phyloP scores from a whole-genome alignment of 2,888 invertebrate species.

The Podabrus alpinus region DNA sequence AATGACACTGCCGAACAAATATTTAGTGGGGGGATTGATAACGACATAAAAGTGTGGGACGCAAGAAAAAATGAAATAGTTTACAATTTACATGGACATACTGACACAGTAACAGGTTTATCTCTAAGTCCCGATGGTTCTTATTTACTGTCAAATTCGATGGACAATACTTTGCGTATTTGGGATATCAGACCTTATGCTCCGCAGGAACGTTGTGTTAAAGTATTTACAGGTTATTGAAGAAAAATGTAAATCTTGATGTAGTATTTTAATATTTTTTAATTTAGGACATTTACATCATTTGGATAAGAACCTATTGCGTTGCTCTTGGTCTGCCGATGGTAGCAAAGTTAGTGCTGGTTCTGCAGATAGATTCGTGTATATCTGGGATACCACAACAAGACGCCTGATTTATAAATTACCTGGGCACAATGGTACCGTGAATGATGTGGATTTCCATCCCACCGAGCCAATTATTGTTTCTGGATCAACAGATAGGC shows the following conservation, averaged over 20 bases:
- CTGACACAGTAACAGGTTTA: slow-evolving; percentile 92
- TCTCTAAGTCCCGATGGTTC: slow-evolving; percentile 83
- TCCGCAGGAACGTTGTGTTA: slow-evolving; percentile 89
- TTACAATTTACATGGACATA: slow-evolving; percentile 88
- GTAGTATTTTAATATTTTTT: not conserved
- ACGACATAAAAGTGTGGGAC: slow-evolving; percentile 98
- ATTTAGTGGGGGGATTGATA: slow-evolving; percentile 94
- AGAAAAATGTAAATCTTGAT: not conserved
- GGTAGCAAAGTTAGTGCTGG: slow-evolving; percentile 90
- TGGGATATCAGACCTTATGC: slow-evolving; percentile 98
- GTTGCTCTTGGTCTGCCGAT: slow-evolving; percentile 93
- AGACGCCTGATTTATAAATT: slow-evolving; percentile 92
- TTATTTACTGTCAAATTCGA: slow-evolving; percentile 91
- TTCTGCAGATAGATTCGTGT: slow-evolving; percentile 93
- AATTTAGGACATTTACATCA: slow-evolving; percentile 85
- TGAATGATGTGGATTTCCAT: slow-evolving; percentile 96
- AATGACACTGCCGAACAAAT: slow-evolving; percentile 96
- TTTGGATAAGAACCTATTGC: slow-evolving; percentile 94
- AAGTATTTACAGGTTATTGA: slow-evolving; percentile 72
- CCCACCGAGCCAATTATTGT: slow-evolving; percentile 90
- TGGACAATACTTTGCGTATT: slow-evolving; percentile 94
- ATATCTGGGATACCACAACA: slow-evolving; percentile 96
- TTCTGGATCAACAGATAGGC: slow-evolving; percentile 95
- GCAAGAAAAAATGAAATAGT: slow-evolving; percentile 83
- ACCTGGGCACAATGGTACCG: slow-evolving; percentile 97